Evolutionary conservation across 2,113 vertebrate species (phyloP).

Genomic region (Cyanoramphus novaezelandiae): DNA sequence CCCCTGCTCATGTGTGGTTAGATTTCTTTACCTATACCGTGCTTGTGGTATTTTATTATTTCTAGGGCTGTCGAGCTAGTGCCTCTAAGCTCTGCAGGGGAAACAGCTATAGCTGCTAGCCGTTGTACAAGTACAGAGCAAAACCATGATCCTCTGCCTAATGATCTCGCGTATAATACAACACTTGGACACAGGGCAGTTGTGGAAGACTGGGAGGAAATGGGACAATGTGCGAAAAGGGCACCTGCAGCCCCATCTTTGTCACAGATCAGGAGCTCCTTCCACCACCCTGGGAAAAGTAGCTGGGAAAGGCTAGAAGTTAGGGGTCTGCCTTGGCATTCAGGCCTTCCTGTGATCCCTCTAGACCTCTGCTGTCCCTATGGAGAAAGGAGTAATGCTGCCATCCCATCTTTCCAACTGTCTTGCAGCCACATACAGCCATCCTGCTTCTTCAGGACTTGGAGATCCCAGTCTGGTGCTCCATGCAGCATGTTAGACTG

Average conservation of each 20-base stretch:
- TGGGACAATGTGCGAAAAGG: neutral
- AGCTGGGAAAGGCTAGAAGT: neutral
- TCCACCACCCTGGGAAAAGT: neutral
- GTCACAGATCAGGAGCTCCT: neutral
- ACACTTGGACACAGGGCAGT: neutral
- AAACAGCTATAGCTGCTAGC: neutral
- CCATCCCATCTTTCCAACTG: neutral
- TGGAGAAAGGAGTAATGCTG: neutral
- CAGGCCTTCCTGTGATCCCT: neutral
- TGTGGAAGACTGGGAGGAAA: accelerated
- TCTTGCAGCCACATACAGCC: neutral
- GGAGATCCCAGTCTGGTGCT: neutral
- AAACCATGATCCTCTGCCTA: neutral
- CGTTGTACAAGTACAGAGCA: neutral
- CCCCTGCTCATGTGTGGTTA: neutral
- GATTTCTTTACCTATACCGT: neutral
- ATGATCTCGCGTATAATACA: neutral
- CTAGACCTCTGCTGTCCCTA: neutral
- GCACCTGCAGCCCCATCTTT: neutral
- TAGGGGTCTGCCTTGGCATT: neutral
- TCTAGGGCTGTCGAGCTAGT: neutral
- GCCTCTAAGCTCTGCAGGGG: neutral
- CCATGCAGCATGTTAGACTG: neutral
- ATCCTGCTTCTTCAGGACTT: neutral
- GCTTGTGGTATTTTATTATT: neutral